Conservation (phyloP, 2,888 invertebrate genomes). For the Xylophagus ater region DNA sequence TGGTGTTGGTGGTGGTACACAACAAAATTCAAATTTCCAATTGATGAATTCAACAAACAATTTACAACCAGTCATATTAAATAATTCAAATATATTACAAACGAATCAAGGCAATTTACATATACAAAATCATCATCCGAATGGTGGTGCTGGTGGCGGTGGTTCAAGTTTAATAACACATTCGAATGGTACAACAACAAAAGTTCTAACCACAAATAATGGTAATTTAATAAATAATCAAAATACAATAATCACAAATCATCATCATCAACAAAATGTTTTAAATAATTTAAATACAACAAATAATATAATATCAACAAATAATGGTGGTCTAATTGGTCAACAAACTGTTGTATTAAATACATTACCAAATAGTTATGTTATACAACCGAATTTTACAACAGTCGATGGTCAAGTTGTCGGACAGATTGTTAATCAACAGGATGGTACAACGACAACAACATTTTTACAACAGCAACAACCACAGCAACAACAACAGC, state of each 20-base stretch:
- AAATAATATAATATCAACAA: conserved; percentile 22
- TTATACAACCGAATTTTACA: conserved; percentile 56
- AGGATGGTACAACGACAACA: conserved; percentile 25
- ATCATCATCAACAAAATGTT: conserved; percentile 16
- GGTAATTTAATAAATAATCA: conserved; percentile 14
- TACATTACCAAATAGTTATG: conserved; percentile 63
- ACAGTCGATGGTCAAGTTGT: conserved; percentile 64
- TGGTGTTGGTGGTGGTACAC: conserved; percentile 13
- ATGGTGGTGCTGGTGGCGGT: conserved; percentile 2
- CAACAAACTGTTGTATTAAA: conserved; percentile 73
- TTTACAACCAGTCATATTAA: conserved; percentile 23
- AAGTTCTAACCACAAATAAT: conserved; percentile 22
- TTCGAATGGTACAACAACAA: conserved; percentile 24
- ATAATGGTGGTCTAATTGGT: conserved; percentile 44
- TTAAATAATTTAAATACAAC: conserved; percentile 16
- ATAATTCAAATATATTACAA: conserved; percentile 17
- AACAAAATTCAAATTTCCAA: conserved; percentile 15
- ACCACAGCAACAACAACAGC: conserved; percentile 25
- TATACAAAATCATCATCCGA: conserved; percentile 14
- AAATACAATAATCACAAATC: conserved; percentile 12
- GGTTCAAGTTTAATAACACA: conserved; percentile 15
- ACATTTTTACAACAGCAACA: conserved; percentile 24
- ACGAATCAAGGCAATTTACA: conserved; percentile 15
- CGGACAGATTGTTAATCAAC: conserved; percentile 47
- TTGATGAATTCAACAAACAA: conserved; percentile 23